These are phyloP conservation scores for Syrrhaptes paradoxus DNA, from an alignment of 2,113 vertebrate species.

Conservation along the genomic window DNA sequence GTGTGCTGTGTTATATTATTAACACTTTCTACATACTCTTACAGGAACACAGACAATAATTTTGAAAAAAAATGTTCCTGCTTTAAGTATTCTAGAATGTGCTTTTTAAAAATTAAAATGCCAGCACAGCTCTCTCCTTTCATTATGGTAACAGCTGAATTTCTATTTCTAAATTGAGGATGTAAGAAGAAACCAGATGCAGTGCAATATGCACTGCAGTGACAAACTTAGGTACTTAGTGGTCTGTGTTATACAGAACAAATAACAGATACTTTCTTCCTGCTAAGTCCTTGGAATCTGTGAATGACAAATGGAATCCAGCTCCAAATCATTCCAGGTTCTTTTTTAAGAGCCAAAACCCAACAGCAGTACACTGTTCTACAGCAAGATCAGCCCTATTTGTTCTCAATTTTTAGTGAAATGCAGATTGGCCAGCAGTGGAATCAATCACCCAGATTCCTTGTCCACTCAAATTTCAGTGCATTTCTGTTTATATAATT, in stretches of 20 bases:
- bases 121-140: background rate
- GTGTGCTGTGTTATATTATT: constrained; percentile 5
- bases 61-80: background rate
- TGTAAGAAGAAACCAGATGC: constrained; percentile 26
- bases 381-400: background rate
- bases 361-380: background rate
- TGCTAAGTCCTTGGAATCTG: background rate
- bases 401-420: background rate
- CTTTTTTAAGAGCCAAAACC: background rate
- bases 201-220: background rate
- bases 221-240: background rate
- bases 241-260: background rate
- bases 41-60: background rate
- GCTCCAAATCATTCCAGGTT: background rate
- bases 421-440: background rate
- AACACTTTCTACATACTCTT: constrained; percentile 30
- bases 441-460: background rate
- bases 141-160: background rate
- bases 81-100: background rate
- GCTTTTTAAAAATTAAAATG: constrained; percentile 1
- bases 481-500: background rate
- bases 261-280: background rate
- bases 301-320: background rate
- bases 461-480: background rate
- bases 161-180: constrained; percentile 4